Base-by-base conservation (phyloP, 2,888 invertebrate genomes). In the Eretmocerus hayati region DNA sequence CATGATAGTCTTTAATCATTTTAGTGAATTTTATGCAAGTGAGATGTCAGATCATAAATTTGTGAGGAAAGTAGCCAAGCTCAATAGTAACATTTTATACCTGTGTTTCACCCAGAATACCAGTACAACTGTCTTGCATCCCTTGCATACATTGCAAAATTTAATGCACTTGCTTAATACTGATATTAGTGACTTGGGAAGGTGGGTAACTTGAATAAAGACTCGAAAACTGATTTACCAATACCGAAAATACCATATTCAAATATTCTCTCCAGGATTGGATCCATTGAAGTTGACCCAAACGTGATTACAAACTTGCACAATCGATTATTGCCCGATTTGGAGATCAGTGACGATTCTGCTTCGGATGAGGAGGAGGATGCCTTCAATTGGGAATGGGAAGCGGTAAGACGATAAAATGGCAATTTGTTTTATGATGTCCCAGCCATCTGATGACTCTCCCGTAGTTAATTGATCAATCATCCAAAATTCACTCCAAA, bases 21-120 rank as follows among this genome's bases (percentile, higher is more conserved):
- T 50, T 73, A 90, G 90, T 68, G 91, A 91, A 71, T 90, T 90
- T 74, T 84, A 86, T 66, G 79, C 78, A 57, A 81, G 81, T 64
- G 83, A 81, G 59, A 74, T 87, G 69, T 79, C 77, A 39, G 82
- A 84, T 63, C 78, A 81, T 59, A 84, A 85, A 64, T 88, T 92
- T 71, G 77, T 78, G 58, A 79, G 80, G 57, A 80, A 84, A 72
- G 85, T 88, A 48, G 83, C 86, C 37, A 80, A 85, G 52, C 77
- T 91, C 55, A 87, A 90, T 73, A 83, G 85, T 59, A 90, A 89
- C 65, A 79, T 90, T 51, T 73, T 89, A 61, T 83, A 86, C 70
- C 72, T 90, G 58, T 89, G 88, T 66, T 83, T 86, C 59, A 80
- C 83, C 6, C 89, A 89, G 72, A 82, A 82, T 59, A 83, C 88